Percentiles rank a stretch among this genome's conserved stretches.
phyloP scores from a whole-genome alignment of 2,113 vertebrate species.

The human (Homo sapiens) region DNA sequence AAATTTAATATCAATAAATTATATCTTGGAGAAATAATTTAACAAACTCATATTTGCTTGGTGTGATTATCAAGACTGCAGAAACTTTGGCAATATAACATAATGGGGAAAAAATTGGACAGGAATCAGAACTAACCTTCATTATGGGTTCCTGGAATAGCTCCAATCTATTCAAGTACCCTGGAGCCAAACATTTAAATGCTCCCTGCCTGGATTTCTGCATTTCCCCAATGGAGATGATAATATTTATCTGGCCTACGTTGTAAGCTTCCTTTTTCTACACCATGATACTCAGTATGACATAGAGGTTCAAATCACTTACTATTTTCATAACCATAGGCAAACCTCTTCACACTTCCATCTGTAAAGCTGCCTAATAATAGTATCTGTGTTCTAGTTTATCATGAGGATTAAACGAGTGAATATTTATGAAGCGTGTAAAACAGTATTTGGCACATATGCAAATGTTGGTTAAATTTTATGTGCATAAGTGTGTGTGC shows the following conservation, averaged over 20 bases:
- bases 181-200: not conserved
- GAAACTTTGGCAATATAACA: not conserved
- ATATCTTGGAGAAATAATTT: not conserved
- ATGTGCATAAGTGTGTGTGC: not conserved
- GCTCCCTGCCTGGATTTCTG: not conserved
- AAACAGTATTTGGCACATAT: not conserved
- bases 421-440: not conserved
- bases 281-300: not conserved
- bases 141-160: not conserved
- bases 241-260: not conserved
- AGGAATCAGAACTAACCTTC: not conserved
- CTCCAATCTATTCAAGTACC: not conserved
- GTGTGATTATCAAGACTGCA: not conserved
- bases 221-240: not conserved
- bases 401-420: not conserved
- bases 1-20: constrained; percentile 4
- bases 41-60: not conserved
- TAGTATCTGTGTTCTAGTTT: not conserved
- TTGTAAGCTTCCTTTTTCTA: not conserved
- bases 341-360: not conserved
- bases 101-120: not conserved
- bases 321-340: not conserved
- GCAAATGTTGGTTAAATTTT: not conserved
- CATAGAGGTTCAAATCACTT: not conserved
- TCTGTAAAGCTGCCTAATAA: not conserved